Evolutionary conservation across 2,888 invertebrate genomes (phyloP).

Genomic region (Melanotus villosus): DNA sequence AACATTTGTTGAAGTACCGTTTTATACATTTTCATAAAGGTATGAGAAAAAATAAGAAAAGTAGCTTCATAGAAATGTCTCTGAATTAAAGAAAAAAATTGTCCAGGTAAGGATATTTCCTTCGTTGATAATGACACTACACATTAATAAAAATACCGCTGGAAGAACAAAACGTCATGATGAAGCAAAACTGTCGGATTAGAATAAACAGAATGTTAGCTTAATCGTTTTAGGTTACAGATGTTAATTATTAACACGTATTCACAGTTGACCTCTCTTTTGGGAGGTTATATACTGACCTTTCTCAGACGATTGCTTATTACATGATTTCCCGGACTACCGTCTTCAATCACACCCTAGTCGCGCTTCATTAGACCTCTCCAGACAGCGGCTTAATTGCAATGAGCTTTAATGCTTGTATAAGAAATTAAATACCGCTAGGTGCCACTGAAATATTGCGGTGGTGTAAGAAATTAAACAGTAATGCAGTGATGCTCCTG

Average conservation of each 20-base stretch:
- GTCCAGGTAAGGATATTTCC: too few relatives aligned
- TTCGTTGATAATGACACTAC: too few relatives aligned
- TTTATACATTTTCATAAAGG: too few relatives aligned
- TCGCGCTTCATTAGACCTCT: constrained; percentile 30
- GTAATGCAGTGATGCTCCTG: constrained; percentile 2
- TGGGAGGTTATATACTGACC: constrained; percentile 4
- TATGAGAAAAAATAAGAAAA: too few relatives aligned
- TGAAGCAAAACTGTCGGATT: too few relatives aligned
- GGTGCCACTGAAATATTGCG: constrained; percentile 21
- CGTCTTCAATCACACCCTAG: constrained; percentile 36
- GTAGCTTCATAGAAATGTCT: too few relatives aligned
- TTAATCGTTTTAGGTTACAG: too few relatives aligned
- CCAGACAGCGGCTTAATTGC: constrained; percentile 28
- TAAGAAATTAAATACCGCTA: constrained; percentile 24
- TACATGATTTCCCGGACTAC: constrained; percentile 3
- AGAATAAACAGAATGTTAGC: too few relatives aligned
- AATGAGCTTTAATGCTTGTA: constrained; percentile 26
- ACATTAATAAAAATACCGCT: too few relatives aligned
- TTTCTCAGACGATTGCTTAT: constrained; percentile 9
- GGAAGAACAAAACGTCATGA: too few relatives aligned
- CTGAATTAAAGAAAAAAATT: too few relatives aligned
- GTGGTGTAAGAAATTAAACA: constrained; percentile 19
- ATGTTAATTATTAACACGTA: not conserved
- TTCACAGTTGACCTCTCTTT: not conserved
- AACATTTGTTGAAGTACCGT: too few relatives aligned